Conservation (phyloP, 2,113 vertebrate species). For the Oncorhynchus nerka region DNA sequence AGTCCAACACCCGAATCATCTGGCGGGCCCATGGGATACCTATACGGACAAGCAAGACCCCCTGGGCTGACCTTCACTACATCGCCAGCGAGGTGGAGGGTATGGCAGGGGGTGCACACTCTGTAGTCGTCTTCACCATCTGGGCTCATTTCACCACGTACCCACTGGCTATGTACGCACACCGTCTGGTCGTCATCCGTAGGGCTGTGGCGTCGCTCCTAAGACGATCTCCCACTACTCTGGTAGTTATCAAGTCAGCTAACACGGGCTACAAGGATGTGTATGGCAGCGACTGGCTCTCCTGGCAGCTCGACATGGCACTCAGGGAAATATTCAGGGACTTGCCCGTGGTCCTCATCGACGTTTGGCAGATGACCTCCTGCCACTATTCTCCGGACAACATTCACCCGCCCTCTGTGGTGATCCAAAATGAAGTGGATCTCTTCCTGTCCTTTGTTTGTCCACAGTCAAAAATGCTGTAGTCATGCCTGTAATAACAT, state of each 20-base stretch:
- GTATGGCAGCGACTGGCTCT: neutral
- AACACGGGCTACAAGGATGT: slow-evolving; percentile 31
- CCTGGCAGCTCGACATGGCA: no score
- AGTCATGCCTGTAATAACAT: no score
- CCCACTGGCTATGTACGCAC: slow-evolving; percentile 22
- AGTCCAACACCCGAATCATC: slow-evolving; percentile 14
- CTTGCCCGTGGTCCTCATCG: no score
- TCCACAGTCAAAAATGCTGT: slow-evolving; percentile 43
- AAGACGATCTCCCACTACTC: slow-evolving; percentile 32
- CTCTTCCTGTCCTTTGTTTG: neutral
- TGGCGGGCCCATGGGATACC: slow-evolving; percentile 42
- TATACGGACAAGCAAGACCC: slow-evolving; percentile 8
- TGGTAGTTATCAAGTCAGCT: slow-evolving; percentile 43
- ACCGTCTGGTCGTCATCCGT: slow-evolving; percentile 22
- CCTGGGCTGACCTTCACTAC: slow-evolving; percentile 31
- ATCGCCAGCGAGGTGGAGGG: slow-evolving; percentile 25
- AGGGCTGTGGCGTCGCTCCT: slow-evolving; percentile 29
- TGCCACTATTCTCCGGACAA: slow-evolving; percentile 44
- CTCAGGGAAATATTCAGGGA: no score
- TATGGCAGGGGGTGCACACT: slow-evolving; percentile 29
- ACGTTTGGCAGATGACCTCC: slow-evolving; percentile 44
- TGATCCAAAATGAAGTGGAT: no score
- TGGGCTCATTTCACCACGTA: slow-evolving; percentile 49
- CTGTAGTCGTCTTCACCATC: slow-evolving; percentile 30
- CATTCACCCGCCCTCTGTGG: slow-evolving; percentile 28